A percentile compares a stretch with the other conserved stretches of the same genome.
phyloP scores from a whole-genome alignment of 92 coral and sea anemone genomes.

The Metridium senile region DNA sequence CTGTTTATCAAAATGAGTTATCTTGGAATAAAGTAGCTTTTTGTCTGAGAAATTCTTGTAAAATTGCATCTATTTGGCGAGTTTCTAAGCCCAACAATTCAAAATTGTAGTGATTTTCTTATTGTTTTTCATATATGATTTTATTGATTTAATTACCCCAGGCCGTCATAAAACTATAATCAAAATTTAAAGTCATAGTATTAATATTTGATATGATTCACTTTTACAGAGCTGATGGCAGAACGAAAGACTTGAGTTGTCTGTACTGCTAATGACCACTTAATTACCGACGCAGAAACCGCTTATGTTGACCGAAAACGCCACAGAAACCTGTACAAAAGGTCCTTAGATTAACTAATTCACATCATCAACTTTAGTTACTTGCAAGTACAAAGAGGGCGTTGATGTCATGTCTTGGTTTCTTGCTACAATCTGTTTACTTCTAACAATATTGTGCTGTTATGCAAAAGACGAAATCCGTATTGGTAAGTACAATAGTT shows the following conservation, averaged over 20 bases:
- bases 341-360: too few species aligned
- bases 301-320: neutral
- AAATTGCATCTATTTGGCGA: too few species aligned
- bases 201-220: neutral
- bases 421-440: neutral
- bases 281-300: neutral
- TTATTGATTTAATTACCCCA: neutral
- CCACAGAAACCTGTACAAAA: too few species aligned
- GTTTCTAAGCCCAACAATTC: too few species aligned
- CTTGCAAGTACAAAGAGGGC: neutral
- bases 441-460: neutral
- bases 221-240: neutral
- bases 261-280: neutral
- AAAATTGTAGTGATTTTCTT: too few species aligned
- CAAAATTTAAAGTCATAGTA: neutral
- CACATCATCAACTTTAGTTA: neutral
- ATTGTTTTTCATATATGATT: too few species aligned
- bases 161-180: neutral
- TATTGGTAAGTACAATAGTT: slow-evolving; percentile 11
- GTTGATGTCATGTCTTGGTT: neutral
- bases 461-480: slow-evolving; percentile 3
- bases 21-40: too few species aligned
- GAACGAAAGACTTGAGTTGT: neutral
- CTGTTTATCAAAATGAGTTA: too few species aligned
- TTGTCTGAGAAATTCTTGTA: too few species aligned